Base-by-base conservation (phyloP, 2,113 vertebrate species). In the Ailuropoda melanoleuca region DNA sequence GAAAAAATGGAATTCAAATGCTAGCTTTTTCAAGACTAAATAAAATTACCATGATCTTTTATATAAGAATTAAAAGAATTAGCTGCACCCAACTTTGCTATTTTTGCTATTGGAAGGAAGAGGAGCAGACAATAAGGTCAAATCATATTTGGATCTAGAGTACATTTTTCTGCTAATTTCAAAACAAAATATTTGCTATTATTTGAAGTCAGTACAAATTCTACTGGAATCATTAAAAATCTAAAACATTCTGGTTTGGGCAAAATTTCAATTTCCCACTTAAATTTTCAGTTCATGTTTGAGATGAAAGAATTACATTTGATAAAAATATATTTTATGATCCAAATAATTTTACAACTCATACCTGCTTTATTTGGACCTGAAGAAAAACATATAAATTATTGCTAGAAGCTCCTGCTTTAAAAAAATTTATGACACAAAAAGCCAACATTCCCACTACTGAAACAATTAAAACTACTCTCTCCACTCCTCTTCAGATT, bases 201-300 rank as follows among this genome's bases (percentile, higher is more conserved):
- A 92, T 31, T 58, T 94, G 70, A 90, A 21, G 66, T 95, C 21
- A 95, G 64, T 39, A 96, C 46, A 89, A 90, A 84, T 93, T 88
- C 56, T 77, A 94, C n/a, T 37, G 88, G 50, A 90, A 82, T 82
- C 84, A 93, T 14, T 93, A 21, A 80, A 91, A 95, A 94, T 72
- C 50, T 46, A 8, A 92, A 95, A 95, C 64, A 95, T 90, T 92
- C 62, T 81, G 46, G 50, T 66, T 92, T 75, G 92, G 74, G 24
- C n/a, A 24, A 93, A 96, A 95, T 82, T 93, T 97, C 58, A 70
- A 81, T 88, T 92, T 97, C 34, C 87, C 66, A 80, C 66, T 93
- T 92, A 96, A n/a, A 95, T 26, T 94, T 90, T 86, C 15, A 75
- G 48, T 26, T 93, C 19, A 92, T 5, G 14, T 48, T 80, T 92